Base-by-base conservation (phyloP, 1,140 invertebrate species). In the Agrypnia vestita region DNA sequence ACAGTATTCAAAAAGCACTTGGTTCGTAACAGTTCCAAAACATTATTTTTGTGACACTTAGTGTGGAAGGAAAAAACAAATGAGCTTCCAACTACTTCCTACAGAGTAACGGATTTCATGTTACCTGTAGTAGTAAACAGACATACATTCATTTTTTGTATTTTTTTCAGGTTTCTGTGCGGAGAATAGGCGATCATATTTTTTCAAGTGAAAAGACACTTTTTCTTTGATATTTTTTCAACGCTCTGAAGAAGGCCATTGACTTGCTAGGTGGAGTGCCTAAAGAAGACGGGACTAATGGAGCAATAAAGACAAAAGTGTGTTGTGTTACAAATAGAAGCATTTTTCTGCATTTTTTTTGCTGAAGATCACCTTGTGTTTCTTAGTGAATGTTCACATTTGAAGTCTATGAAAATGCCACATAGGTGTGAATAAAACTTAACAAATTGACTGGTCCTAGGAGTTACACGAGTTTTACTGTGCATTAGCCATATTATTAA, bases 401-500 rank as follows among this genome's bases (percentile, higher is more conserved):
- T 64, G 11, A 64, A 64, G 11, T 51, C 49, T 51, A 64, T n/a
- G 10, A 43, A 64, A 44, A 43, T 11, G 46, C 19, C 19, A 13
- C 46, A 51, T 17, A 4, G 17, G 44, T 69, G 43, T 17, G 64
- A 46, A 46, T 15, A 51, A 64, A 67, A 47, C 53, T 56, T 15
- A 56, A 56, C 53, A 56, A 56, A 56, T 56, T 56, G 62, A 67
- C 62, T 44, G 67, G 67, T 71, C 46, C 67, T 69, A 69, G 67
- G 35, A 49, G 47, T 71, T 71, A 13, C 67, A 51, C 47, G 8
- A 51, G 67, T 71, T 71, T 67, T 51, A 71, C 67, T 49, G 12
- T 53, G 67, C 67, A 51, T 71, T 71, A 71, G 67, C 67, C 67
- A 71, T 71, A 71, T 69, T 69, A n/a, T 25, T 51, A 13, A 51